Evolutionary conservation across 1,140 invertebrate species (phyloP).

Genomic region (Ruditapes philippinarum): DNA sequence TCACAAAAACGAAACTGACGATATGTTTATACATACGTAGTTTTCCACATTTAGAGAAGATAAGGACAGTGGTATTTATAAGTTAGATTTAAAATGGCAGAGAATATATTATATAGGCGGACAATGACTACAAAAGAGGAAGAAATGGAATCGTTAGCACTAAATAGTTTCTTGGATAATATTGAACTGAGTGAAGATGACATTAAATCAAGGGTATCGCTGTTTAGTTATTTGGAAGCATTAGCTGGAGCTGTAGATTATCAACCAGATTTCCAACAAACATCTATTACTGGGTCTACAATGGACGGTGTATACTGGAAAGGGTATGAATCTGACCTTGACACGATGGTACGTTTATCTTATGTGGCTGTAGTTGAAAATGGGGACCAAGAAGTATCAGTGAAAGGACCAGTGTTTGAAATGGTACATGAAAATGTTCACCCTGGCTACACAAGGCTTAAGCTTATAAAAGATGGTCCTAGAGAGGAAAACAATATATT

Average conservation of each 20-base stretch:
- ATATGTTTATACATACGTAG: no score
- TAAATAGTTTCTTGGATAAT: neutral
- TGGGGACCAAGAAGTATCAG: neutral
- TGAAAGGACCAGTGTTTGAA: neutral
- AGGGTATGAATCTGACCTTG: neutral
- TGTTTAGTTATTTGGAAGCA: neutral
- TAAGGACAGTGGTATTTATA: no score
- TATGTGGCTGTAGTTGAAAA: neutral
- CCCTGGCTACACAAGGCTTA: neutral
- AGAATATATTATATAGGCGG: no score
- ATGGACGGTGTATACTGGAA: neutral
- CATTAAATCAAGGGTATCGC: neutral
- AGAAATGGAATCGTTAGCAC: neutral
- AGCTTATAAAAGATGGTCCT: neutral
- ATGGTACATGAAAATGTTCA: neutral
- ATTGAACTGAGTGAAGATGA: neutral
- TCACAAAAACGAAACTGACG: no score
- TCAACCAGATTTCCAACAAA: conserved; percentile 6
- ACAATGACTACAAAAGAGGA: neutral
- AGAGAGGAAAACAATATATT: neutral
- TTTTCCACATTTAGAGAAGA: no score
- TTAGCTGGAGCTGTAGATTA: neutral
- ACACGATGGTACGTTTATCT: neutral
- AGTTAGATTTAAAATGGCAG: no score
- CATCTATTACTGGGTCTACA: neutral